Percentiles rank a stretch among this genome's conserved stretches.
phyloP scores from a whole-genome alignment of 2,113 vertebrate genomes.

The Ranitomeya variabilis region DNA sequence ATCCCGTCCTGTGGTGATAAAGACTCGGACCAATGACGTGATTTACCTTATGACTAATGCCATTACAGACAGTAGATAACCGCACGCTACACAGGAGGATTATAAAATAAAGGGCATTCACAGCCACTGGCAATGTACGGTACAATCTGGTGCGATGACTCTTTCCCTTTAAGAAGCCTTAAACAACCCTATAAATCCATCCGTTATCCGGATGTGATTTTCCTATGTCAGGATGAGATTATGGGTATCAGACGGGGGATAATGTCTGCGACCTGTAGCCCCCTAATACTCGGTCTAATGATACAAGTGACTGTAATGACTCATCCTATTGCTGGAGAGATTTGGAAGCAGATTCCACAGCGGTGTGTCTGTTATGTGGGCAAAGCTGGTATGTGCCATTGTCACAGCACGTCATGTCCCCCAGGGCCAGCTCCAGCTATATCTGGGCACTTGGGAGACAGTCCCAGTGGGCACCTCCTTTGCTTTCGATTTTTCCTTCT shows the following conservation, averaged over 20 bases:
- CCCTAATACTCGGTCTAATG: constrained; percentile 10
- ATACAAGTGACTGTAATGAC: constrained; percentile 20
- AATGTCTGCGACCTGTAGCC: constrained; percentile 8
- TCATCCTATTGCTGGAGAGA: neutral
- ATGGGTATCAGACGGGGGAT: constrained; percentile 12
- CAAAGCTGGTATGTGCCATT: no score
- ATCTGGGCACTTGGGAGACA: no score
- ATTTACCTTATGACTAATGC: neutral
- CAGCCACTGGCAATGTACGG: neutral
- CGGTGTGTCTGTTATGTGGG: no score
- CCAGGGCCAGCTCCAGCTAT: no score
- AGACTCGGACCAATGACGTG: neutral
- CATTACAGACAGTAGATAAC: neutral
- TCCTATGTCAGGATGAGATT: constrained; percentile 16
- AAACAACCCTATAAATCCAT: constrained; percentile 12
- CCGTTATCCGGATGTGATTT: neutral
- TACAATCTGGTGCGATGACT: neutral
- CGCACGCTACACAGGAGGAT: neutral
- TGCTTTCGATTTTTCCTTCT: no score
- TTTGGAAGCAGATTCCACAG: no score
- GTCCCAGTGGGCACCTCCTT: no score
- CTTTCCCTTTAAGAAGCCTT: constrained; percentile 1
- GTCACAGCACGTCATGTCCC: no score
- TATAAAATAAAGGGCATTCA: neutral
- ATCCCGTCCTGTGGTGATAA: neutral